Conservation (phyloP, 2,797 vertebrate species). For the Scomberomorus guttatus region DNA sequence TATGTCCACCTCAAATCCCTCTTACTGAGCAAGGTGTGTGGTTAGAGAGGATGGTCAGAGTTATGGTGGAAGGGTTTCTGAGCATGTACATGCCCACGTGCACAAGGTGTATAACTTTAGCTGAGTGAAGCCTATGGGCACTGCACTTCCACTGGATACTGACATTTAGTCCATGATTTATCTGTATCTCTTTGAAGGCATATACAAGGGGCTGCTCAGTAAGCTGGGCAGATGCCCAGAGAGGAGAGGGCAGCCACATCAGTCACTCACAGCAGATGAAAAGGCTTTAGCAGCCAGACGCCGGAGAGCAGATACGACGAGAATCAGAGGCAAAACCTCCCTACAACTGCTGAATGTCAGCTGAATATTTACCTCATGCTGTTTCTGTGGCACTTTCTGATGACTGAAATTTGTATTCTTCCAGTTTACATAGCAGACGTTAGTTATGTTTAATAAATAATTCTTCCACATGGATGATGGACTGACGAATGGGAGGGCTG, state of each 20-base stretch:
- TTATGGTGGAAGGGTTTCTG: neutral
- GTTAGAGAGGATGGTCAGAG: neutral
- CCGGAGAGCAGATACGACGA: slow-evolving; percentile 49
- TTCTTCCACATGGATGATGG: slow-evolving; percentile 34
- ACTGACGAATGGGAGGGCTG: slow-evolving; percentile 18
- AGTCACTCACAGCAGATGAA: slow-evolving; percentile 73
- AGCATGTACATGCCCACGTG: neutral
- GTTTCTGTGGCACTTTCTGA: slow-evolving; percentile 24
- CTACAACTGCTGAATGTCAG: slow-evolving; percentile 45
- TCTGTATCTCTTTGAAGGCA: slow-evolving; percentile 63
- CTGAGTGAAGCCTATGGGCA: slow-evolving; percentile 26
- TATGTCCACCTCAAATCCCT: slow-evolving; percentile 36
- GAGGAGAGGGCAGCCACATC: slow-evolving; percentile 69
- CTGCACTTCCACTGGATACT: slow-evolving; percentile 43
- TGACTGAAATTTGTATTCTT: slow-evolving; percentile 44
- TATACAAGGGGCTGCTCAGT: slow-evolving; percentile 59
- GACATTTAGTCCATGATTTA: slow-evolving; percentile 72
- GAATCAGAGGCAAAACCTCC: slow-evolving; percentile 51
- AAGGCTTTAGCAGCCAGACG: slow-evolving; percentile 62
- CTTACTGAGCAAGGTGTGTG: neutral
- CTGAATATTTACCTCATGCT: slow-evolving; percentile 46
- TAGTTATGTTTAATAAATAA: slow-evolving; percentile 65
- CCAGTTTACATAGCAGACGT: slow-evolving; percentile 30
- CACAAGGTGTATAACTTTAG: slow-evolving; percentile 29
- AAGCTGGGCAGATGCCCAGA: slow-evolving; percentile 62